Conservation (phyloP, 2,888 invertebrate genomes). For the Orchesella flavescens region DNA sequence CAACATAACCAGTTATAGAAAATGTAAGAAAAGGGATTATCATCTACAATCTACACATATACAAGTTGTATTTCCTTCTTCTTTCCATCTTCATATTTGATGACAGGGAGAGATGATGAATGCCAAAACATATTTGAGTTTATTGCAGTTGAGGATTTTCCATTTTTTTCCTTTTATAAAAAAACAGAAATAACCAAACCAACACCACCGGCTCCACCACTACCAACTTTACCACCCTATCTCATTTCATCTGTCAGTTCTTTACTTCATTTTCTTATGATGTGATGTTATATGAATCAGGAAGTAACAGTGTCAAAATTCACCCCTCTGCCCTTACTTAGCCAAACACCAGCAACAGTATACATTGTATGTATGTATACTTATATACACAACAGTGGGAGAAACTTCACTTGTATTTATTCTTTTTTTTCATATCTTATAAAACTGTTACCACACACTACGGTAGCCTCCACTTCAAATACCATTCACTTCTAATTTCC, state of each 20-base stretch:
- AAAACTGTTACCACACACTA: slow-evolving; percentile 22
- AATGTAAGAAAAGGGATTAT: slow-evolving; percentile 34
- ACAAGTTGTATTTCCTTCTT: slow-evolving; percentile 12
- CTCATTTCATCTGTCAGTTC: slow-evolving; percentile 53
- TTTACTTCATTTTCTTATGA: slow-evolving; percentile 13
- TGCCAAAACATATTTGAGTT: slow-evolving; percentile 58
- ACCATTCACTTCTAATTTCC: slow-evolving; percentile 54
- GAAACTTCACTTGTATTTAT: slow-evolving; percentile 27
- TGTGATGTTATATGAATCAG: slow-evolving; percentile 50
- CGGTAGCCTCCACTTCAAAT: slow-evolving; percentile 40
- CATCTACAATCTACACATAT: neutral
- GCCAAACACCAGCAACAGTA: slow-evolving; percentile 16
- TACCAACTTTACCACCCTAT: slow-evolving; percentile 32
- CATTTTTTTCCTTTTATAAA: slow-evolving; percentile 5
- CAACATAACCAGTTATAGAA: slow-evolving; percentile 20
- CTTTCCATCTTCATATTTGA: slow-evolving; percentile 53
- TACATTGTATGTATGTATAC: no score
- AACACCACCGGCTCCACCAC: neutral
- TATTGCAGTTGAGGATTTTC: slow-evolving; percentile 52
- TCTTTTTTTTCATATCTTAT: slow-evolving; percentile 34
- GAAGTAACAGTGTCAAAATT: slow-evolving; percentile 59
- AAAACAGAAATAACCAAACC: slow-evolving; percentile 23
- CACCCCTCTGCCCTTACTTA: slow-evolving; percentile 54
- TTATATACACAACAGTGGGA: neutral
- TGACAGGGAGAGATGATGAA: slow-evolving; percentile 58